A percentile compares a stretch with the other conserved stretches of the same genome.
Conservation (phyloP, 2,113 vertebrate species). For the Tenebrosternarchus preto region DNA sequence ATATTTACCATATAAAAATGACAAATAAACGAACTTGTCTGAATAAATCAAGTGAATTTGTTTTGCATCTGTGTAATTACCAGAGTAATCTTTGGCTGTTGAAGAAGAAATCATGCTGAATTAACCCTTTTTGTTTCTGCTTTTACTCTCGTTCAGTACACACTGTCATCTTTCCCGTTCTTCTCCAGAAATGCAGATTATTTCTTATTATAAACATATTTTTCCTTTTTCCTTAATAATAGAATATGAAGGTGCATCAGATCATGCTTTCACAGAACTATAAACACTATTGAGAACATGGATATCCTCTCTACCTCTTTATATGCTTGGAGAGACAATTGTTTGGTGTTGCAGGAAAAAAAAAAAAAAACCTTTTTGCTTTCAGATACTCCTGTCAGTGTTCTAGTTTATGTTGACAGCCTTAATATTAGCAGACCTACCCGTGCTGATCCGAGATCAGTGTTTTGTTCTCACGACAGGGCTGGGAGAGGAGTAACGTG, state of each 20-base stretch:
- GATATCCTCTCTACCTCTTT: no score
- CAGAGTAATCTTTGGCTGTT: not conserved
- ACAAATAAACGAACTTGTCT: not conserved
- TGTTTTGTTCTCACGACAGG: not conserved
- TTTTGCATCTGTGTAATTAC: not conserved
- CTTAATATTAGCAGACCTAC: not conserved
- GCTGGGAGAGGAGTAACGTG: not conserved
- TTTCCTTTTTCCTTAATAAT: not conserved
- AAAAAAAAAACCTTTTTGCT: no score
- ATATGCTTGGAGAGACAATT: no score
- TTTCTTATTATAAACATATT: slow-evolving; percentile 14
- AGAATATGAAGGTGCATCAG: not conserved
- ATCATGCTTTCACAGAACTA: no score
- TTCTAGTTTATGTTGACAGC: no score
- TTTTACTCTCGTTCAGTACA: no score
- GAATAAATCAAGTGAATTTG: not conserved
- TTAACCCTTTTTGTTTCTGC: not conserved
- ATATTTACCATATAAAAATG: not conserved
- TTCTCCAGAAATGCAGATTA: not conserved
- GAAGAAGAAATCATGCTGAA: not conserved
- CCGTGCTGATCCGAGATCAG: not conserved
- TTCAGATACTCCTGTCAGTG: no score
- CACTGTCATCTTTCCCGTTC: no score
- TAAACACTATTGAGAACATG: no score
- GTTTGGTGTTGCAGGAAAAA: no score